Conservation (phyloP, 2,113 vertebrate species). For the Brachypodius melanocephalos region DNA sequence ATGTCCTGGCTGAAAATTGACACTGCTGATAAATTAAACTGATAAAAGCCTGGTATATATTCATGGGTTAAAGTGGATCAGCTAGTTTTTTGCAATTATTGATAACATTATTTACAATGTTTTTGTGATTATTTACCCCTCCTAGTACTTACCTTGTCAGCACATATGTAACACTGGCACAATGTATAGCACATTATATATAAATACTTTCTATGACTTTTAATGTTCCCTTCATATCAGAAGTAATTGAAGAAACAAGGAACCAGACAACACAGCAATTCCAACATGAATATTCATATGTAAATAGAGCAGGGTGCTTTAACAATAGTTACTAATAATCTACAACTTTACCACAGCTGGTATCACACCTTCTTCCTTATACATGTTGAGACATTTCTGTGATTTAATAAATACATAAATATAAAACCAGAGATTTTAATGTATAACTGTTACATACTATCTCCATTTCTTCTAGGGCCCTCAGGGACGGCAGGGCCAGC, state of each 20-base stretch:
- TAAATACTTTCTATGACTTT: neutral
- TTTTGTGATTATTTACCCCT: neutral
- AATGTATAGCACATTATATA: neutral
- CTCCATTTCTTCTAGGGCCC: conserved; percentile 81
- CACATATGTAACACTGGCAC: neutral
- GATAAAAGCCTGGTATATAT: neutral
- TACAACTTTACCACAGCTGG: neutral
- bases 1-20: neutral
- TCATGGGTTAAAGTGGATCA: neutral
- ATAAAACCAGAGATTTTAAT: neutral
- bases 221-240: neutral
- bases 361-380: neutral
- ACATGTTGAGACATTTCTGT: neutral
- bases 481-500: conserved; percentile 84
- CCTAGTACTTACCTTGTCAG: neutral
- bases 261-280: neutral
- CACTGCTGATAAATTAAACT: neutral
- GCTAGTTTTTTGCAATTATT: neutral
- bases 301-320: neutral
- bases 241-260: neutral
- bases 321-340: neutral
- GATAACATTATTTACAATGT: neutral
- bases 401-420: neutral
- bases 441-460: neutral
- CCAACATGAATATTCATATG: neutral